Conservation (phyloP, 2,888 invertebrate genomes). For the Cryptophagus acutangulus region DNA sequence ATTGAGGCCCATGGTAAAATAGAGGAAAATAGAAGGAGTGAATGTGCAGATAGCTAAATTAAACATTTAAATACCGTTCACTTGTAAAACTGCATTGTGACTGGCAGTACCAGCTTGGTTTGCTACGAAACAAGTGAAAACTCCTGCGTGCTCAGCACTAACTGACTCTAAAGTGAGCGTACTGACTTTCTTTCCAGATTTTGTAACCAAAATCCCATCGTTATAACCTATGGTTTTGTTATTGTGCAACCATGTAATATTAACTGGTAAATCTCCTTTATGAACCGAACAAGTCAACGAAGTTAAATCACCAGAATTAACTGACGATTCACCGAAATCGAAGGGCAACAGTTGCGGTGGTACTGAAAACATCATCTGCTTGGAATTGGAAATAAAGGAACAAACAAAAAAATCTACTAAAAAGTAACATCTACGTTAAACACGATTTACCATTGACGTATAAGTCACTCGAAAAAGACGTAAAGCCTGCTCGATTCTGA, state of each 20-base stretch:
- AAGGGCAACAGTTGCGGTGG: slow-evolving; percentile 57
- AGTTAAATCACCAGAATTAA: slow-evolving; percentile 67
- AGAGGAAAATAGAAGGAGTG: neutral
- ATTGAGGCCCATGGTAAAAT: neutral
- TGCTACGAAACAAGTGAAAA: slow-evolving; percentile 70
- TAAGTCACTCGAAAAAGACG: slow-evolving; percentile 55
- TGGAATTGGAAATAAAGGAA: slow-evolving; percentile 8
- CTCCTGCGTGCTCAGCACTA: slow-evolving; percentile 62
- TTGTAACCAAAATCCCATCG: slow-evolving; percentile 43
- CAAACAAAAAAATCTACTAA: too few species aligned
- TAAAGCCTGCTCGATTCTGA: slow-evolving; percentile 62
- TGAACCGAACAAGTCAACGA: slow-evolving; percentile 64
- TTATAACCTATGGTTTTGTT: slow-evolving; percentile 41
- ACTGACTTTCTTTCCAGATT: slow-evolving; percentile 51
- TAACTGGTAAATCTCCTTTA: slow-evolving; percentile 66
- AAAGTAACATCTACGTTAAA: too few species aligned
- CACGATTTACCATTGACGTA: slow-evolving; percentile 66
- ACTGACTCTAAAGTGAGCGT: slow-evolving; percentile 60
- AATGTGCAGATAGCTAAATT: too few species aligned
- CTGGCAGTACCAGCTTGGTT: slow-evolving; percentile 63
- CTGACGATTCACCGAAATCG: slow-evolving; percentile 53
- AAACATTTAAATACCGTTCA: slow-evolving; percentile 56
- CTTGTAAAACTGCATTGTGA: slow-evolving; percentile 59
- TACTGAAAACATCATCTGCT: slow-evolving; percentile 45
- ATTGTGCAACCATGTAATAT: slow-evolving; percentile 60